These are phyloP conservation scores for Drosophila hydei DNA, from an alignment of 1,140 invertebrate genomes.

Conservation along the genomic window DNA sequence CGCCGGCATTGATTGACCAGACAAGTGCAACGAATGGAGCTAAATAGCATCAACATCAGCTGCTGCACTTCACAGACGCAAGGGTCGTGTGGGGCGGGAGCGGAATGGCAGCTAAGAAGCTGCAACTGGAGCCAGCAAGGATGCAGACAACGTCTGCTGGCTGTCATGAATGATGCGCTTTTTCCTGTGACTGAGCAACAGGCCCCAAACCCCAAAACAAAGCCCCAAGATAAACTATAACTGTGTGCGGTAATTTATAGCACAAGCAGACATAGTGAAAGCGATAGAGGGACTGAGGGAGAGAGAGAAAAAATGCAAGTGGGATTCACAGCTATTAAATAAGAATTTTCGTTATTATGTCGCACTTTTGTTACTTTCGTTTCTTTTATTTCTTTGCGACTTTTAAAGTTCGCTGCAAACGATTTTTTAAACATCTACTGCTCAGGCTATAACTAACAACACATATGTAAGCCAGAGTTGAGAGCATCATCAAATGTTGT, in stretches of 20 bases:
- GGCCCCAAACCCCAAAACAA: conserved; percentile 10
- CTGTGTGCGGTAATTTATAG: conserved; percentile 57
- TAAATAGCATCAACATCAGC: conserved; percentile 60
- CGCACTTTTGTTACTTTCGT: conserved; percentile 21
- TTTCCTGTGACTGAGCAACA: conserved; percentile 61
- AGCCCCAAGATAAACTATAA: conserved; percentile 52
- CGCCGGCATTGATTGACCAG: conserved; percentile 76
- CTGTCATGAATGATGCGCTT: conserved; percentile 70
- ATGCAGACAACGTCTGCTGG: conserved; percentile 21
- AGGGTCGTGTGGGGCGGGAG: background rate
- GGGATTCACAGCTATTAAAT: conserved; percentile 64
- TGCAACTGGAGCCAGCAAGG: conserved; percentile 21
- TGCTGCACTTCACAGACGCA: conserved; percentile 63
- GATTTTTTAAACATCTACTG: conserved; percentile 34
- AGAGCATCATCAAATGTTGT: conserved; percentile 41
- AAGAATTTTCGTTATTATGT: conserved; percentile 70
- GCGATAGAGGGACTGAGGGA: background rate
- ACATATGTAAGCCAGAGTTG: conserved; percentile 31
- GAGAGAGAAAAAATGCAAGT: background rate
- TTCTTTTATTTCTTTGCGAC: conserved; percentile 61
- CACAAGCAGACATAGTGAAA: conserved; percentile 30
- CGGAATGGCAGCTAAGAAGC: background rate
- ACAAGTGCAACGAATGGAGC: conserved; percentile 77
- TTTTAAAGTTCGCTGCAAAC: conserved; percentile 47
- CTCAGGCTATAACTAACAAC: conserved; percentile 14